Evolutionary conservation across 2,888 invertebrate species (phyloP).

Genomic region (Scaptomyza flava): DNA sequence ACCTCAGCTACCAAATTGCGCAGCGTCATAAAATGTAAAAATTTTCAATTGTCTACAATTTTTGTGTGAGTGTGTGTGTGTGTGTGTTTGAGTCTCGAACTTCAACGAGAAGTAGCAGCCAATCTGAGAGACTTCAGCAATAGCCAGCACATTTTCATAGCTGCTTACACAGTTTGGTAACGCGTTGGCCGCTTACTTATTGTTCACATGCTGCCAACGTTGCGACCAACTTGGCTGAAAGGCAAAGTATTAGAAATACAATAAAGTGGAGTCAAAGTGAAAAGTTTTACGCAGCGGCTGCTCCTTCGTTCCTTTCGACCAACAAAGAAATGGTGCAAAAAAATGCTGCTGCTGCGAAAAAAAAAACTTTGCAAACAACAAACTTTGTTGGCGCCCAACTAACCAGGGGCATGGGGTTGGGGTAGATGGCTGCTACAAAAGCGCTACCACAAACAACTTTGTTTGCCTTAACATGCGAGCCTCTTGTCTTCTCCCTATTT

Average conservation of each 20-base stretch:
- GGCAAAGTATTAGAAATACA: conserved; percentile 81
- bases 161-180: conserved; percentile 69
- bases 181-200: conserved; percentile 75
- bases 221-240: conserved; percentile 73
- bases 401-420: conserved; percentile 13
- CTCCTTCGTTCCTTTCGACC: conserved; percentile 38
- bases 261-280: conserved; percentile 82
- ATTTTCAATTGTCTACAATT: conserved; percentile 78
- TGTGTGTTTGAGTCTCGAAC: conserved; percentile 42
- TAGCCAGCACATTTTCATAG: conserved; percentile 79
- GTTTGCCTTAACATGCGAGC: conserved; percentile 70
- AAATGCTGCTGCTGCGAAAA: conserved; percentile 31
- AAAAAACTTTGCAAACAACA: conserved; percentile 67
- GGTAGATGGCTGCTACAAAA: conserved; percentile 49
- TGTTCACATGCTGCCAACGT: conserved; percentile 73
- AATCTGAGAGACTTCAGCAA: conserved; percentile 15
- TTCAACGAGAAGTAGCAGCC: conserved; percentile 16
- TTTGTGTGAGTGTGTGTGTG: conserved; percentile 47
- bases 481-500: conserved; percentile 3
- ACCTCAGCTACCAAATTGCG: conserved; percentile 68
- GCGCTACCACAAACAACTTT: conserved; percentile 79
- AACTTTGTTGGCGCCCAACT: conserved; percentile 68
- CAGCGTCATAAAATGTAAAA: conserved; percentile 80
- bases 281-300: conserved; percentile 80
- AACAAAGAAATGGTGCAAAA: conserved; percentile 68